Base-by-base conservation (phyloP, 2,113 vertebrate genomes). In the Ariopsis seemanni region DNA sequence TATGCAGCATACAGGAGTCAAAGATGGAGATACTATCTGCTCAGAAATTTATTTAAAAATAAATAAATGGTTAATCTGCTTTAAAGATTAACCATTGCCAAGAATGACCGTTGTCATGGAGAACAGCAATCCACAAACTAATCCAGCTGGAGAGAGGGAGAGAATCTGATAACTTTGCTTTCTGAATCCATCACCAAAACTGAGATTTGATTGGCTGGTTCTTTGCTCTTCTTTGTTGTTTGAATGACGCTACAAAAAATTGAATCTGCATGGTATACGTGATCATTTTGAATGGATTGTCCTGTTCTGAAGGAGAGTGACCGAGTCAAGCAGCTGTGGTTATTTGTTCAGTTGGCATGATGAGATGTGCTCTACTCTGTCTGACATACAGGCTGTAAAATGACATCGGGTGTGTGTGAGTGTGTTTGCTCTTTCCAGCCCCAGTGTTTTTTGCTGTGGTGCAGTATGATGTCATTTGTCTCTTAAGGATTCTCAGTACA, bases 391-490 rank as follows among this genome's bases (percentile, higher is more conserved):
- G 69, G 25, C 34, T 52, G 14, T 52, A 22, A 34, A 10, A 12
- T 75, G 25, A 83, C 18, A 83, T 11, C 48, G 72, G 5, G 72
- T 48, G 62, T 14, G 79, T 67, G 77, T 74, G 81, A 82, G 84
- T 67, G 80, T 74, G 62, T 84, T 81, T 65, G 83, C 42, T 34
- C 79, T 71, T 17, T 53, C 55, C n/a, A 50, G 34, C 10, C 2
- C 30, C 20, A 42, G 90, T 74, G 62, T 81, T 88, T 7, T 82
- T 75, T 57, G 27, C 18, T 82, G 18, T 82, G 75, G 27, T 52
- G 63, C 20, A 63, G 80, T 48, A 60, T 82, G 80, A 48, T 63
- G 80, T 82, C 80, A 82, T 34, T 62, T 34, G 57, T 52, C 74
- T 53, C 74, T 52, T n/a, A 53, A 52, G 11, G 74, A 53, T 52